Conservation (phyloP, 2,797 vertebrate genomes). For the Rhinogobio ventralis region DNA sequence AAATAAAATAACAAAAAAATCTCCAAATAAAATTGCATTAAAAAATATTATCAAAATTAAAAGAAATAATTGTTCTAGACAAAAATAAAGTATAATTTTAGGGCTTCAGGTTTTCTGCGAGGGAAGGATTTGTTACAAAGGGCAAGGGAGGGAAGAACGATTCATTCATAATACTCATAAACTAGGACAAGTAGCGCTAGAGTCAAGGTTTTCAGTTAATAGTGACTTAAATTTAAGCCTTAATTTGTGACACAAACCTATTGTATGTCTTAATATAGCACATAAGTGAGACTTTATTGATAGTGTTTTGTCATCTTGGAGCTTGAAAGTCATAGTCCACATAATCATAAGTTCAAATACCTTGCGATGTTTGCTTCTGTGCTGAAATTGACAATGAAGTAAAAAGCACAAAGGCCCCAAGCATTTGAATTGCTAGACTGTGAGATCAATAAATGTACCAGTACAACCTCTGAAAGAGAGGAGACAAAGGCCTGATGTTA, state of each 20-base stretch:
- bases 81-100: too few species aligned
- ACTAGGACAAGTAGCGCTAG: too few species aligned
- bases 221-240: neutral
- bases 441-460: slow-evolving; percentile 46
- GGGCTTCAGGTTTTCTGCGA: too few species aligned
- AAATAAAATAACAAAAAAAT: too few species aligned
- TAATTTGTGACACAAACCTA: neutral
- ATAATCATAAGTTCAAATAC: neutral
- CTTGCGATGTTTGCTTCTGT: slow-evolving; percentile 9
- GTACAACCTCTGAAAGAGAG: slow-evolving; percentile 22
- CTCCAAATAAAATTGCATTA: too few species aligned
- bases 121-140: too few species aligned
- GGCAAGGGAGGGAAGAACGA: neutral
- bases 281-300: neutral
- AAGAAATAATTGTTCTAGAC: too few species aligned
- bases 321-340: neutral
- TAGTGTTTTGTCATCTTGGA: neutral
- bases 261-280: neutral
- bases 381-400: slow-evolving; percentile 1
- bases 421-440: slow-evolving; percentile 13
- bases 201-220: neutral
- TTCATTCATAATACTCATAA: neutral
- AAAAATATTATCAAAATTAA: too few species aligned
- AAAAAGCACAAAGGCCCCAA: slow-evolving; percentile 3
- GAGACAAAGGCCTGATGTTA: slow-evolving; percentile 18